A percentile compares a stretch with the other conserved stretches of the same genome.
phyloP scores from a whole-genome alignment of 92 coral and sea anemone genomes.

The Blastomussa wellsi region DNA sequence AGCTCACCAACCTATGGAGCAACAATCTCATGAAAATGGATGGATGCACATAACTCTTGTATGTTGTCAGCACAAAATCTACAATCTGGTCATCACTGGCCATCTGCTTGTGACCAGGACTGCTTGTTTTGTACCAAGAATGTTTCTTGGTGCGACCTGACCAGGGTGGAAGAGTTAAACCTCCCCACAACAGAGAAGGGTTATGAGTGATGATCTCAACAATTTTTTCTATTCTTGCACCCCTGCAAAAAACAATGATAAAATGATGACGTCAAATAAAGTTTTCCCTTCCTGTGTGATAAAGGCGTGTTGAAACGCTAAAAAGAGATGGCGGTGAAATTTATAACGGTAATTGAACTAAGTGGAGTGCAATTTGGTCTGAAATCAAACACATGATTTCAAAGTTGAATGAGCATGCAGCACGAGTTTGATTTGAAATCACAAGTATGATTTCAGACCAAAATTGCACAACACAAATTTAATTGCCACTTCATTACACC shows the following conservation, averaged over 20 bases:
- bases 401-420: no score
- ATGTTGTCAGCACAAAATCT: slow-evolving; percentile 86
- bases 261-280: no score
- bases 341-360: no score
- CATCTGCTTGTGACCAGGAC: slow-evolving; percentile 48
- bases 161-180: slow-evolving; percentile 68
- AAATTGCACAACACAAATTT: no score
- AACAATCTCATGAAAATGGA: slow-evolving; percentile 77
- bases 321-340: no score
- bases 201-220: slow-evolving; percentile 83
- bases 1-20: slow-evolving; percentile 68
- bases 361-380: no score
- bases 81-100: slow-evolving; percentile 89
- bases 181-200: slow-evolving; percentile 93
- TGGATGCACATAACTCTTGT: slow-evolving; percentile 82
- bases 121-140: slow-evolving; percentile 52
- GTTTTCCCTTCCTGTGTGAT: not conserved
- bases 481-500: no score
- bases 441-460: no score
- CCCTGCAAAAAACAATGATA: slow-evolving; percentile 48
- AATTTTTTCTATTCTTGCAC: slow-evolving; percentile 79
- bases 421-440: no score
- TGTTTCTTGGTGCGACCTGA: slow-evolving; percentile 69
- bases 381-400: no score
- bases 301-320: no score